phyloP scores from a whole-genome alignment of 1,140 invertebrate genomes.

The Trissolcus basalis region DNA sequence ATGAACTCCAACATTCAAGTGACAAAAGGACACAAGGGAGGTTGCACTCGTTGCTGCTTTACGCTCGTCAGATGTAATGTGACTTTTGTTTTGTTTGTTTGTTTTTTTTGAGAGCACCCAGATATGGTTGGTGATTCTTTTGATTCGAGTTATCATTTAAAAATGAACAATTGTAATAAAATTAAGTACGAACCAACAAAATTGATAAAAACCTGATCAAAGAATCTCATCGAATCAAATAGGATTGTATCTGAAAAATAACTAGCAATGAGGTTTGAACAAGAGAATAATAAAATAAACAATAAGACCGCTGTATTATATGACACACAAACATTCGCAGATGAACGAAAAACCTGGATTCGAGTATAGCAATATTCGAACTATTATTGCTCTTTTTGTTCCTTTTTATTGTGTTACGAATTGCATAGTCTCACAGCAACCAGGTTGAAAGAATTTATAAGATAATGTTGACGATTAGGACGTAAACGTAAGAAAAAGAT shows the following conservation, averaged over 20 bases:
- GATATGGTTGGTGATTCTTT: neutral
- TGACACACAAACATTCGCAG: conserved; percentile 29
- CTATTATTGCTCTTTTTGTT: conserved; percentile 70
- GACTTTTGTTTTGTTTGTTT: too few relatives aligned
- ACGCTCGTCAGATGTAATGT: too few relatives aligned
- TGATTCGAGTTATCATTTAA: neutral
- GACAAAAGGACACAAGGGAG: too few relatives aligned
- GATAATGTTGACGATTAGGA: conserved; percentile 43
- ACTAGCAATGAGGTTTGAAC: too few relatives aligned
- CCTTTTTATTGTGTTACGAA: conserved; percentile 71
- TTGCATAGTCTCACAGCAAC: conserved; percentile 58
- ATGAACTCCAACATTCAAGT: too few relatives aligned
- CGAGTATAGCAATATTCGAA: conserved; percentile 63
- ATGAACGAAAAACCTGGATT: conserved; percentile 9
- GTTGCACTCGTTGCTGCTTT: too few relatives aligned
- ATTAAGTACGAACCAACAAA: neutral
- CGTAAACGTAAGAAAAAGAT: neutral
- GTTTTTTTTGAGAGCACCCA: too few relatives aligned
- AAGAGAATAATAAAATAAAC: too few relatives aligned
- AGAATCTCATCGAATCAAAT: conserved; percentile 20
- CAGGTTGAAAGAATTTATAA: conserved; percentile 63
- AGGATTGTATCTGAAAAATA: conserved; percentile 34
- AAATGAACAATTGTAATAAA: too few relatives aligned
- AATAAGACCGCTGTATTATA: conserved; percentile 50
- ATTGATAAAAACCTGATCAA: conserved; percentile 10